These are phyloP conservation scores for Phanerotoma sp. DNA, from an alignment of 2,888 invertebrate genomes.

Conservation along the genomic window DNA sequence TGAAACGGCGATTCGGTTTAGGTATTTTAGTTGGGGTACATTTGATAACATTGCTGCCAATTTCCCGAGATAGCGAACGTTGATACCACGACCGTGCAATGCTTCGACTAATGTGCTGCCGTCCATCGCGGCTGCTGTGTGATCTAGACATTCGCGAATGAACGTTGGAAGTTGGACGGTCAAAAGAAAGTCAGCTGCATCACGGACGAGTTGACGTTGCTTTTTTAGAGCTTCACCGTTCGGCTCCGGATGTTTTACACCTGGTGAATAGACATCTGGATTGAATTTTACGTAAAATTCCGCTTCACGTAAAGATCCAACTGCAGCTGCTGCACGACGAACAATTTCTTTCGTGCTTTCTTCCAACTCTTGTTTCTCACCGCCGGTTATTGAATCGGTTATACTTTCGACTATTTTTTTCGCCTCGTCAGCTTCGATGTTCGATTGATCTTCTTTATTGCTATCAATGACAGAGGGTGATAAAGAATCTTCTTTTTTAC, in stretches of 20 bases:
- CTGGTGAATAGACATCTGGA: slow-evolving; percentile 96
- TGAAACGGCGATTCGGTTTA: slow-evolving; percentile 86
- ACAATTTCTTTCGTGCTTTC: slow-evolving; percentile 88
- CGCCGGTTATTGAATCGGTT: slow-evolving; percentile 73
- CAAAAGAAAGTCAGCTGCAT: slow-evolving; percentile 93
- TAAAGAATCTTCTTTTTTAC: slow-evolving; percentile 43
- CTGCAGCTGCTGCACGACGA: slow-evolving; percentile 84
- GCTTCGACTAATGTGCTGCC: slow-evolving; percentile 90
- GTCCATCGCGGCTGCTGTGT: slow-evolving; percentile 93
- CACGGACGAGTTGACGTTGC: slow-evolving; percentile 88
- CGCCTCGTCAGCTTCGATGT: slow-evolving; percentile 77
- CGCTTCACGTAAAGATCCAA: slow-evolving; percentile 91
- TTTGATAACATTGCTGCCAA: slow-evolving; percentile 78
- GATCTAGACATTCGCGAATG: slow-evolving; percentile 87
- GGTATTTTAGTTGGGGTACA: slow-evolving; percentile 80
- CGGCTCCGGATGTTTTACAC: slow-evolving; percentile 80
- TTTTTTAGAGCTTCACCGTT: slow-evolving; percentile 71
- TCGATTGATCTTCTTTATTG: slow-evolving; percentile 50
- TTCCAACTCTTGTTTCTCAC: slow-evolving; percentile 78
- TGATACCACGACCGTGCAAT: slow-evolving; percentile 94
- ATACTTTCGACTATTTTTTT: slow-evolving; percentile 91
- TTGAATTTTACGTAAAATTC: slow-evolving; percentile 98
- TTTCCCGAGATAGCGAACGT: slow-evolving; percentile 94
- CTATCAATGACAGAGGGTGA: slow-evolving; percentile 44
- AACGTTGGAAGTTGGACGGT: slow-evolving; percentile 93